Base-by-base conservation (phyloP, 2,797 vertebrate genomes). In the Malurus leucopterus region DNA sequence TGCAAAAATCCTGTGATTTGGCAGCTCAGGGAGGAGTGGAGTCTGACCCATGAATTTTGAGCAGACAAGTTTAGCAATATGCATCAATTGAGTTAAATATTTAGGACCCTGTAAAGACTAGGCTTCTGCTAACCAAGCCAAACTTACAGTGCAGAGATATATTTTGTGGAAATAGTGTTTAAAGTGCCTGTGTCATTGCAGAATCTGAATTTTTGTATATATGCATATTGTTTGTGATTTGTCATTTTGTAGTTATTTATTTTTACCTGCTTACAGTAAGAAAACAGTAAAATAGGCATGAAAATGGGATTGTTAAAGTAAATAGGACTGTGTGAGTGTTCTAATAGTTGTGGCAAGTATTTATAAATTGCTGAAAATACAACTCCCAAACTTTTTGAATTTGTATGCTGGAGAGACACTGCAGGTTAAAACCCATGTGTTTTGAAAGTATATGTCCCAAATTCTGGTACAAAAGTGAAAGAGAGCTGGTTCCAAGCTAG, bases 401-500 rank as follows among this genome's bases (percentile, higher is more conserved):
- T 79, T 59, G 24, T 82, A 12, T 64, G 61, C 71, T 62, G 27
- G 43, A 82, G 58, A 94, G 64, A 74, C 47, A 44, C 34, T 17
- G 21, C 53, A 36, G 76, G 40, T 57, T 87, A 84, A 83, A 86
- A n/a, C 2, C 10, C 47, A 13, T 15, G 74, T 22, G 55, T 50
- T 92, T 71, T 73, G n/a, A 76, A 89, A 82, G 40, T 21, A 79
- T 68, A 62, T 29, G n/a, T 89, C 71, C 71, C n/a, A 41, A 15
- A 50, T 89, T 86, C 70, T 88, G 57, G 50, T 44, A 68, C 17
- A 40, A 76, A 91, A 84, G 63, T 65, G 71, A 64, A 82, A 82
- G 94, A 84, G 64, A 93, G 77, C 85, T 93, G 64, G 61, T 91
- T 89, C 40, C 65, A 94, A 95, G 88, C 54, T 74, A 91, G 49